Evolutionary conservation across 2,888 invertebrate species (phyloP), one percentile per base, ranked within the genome.

Genomic region (Machimus rusticus): DNA sequence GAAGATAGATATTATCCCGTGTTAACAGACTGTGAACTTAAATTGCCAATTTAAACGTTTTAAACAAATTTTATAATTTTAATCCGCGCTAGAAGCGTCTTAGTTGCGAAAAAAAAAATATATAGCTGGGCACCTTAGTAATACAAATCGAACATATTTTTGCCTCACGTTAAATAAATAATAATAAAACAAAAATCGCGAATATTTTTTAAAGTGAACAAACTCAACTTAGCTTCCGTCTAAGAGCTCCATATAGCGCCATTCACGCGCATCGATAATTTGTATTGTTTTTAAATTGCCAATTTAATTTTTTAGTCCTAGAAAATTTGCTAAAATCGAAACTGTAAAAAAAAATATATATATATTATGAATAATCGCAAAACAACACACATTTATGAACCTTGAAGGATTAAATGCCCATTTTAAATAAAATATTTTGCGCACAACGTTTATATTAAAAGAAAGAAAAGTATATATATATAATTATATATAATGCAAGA

Each of bases 31-130:
- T 82, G 82, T 82, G 82, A 82, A 81, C 34, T 81, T 51, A 81
- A 79, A 82, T 82, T 82, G 82, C 82, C 82, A 82, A 82, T 82
- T 82, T 57, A 57, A 57, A 57, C 6, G 23, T 57, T 82, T 66
- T 57, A 82, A 55, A 28, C 55, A 46, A 57, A 82, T 57, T 57
- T 66, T 82, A 82, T 57, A 66, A 37, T 66, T 66, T 66, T 66
- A 66, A n/a, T 43, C n/a, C 6, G 23, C 46, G 51, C 31, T 79
- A 51, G 4, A 51, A 79, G 28, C 79, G 28, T 66, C 23, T 66
- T 66, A 66, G 66, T 66, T 66, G 66, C 66, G 66, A 66, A 9
- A 46, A 46, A 46, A 46, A 2, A 16, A 46, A 43, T 1, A n/a
- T n/a, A 57, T 66, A 66, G 66, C 23, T 66, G 66, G 66, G 66